Conservation (phyloP, 1,140 invertebrate genomes). For the Anoplophora glabripennis region DNA sequence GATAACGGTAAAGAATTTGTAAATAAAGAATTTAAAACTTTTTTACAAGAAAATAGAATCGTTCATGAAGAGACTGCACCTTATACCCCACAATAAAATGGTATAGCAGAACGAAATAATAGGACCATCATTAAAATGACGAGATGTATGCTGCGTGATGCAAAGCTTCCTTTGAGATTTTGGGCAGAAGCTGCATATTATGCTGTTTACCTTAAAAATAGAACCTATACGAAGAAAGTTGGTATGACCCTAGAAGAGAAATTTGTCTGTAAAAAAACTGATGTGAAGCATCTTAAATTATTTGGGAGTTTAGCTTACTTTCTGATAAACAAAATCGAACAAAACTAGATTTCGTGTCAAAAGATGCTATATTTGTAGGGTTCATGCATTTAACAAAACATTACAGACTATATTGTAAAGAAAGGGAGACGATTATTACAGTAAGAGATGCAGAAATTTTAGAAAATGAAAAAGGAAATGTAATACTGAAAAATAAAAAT, state of each 20-base stretch:
- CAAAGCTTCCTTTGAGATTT: slow-evolving; percentile 33
- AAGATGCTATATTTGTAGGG: slow-evolving; percentile 45
- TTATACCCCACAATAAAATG: slow-evolving; percentile 48
- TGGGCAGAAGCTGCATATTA: slow-evolving; percentile 49
- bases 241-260: background rate
- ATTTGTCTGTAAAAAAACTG: slow-evolving; percentile 46
- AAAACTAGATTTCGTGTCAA: slow-evolving; percentile 46
- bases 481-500: no score
- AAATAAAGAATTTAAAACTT: slow-evolving; percentile 32
- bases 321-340: slow-evolving; percentile 43
- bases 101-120: slow-evolving; percentile 45
- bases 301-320: slow-evolving; percentile 49
- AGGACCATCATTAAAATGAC: slow-evolving; percentile 44
- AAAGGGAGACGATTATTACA: no score
- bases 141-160: slow-evolving; percentile 42
- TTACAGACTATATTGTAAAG: no score
- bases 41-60: slow-evolving; percentile 29
- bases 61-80: slow-evolving; percentile 20
- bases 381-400: slow-evolving; percentile 14
- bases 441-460: no score
- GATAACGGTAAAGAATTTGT: slow-evolving; percentile 48
- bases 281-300: slow-evolving; percentile 45
- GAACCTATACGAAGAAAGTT: slow-evolving; percentile 9
- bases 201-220: slow-evolving; percentile 49
- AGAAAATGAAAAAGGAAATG: no score